Evolutionary conservation across 1,140 invertebrate species (phyloP).

Genomic region (Pissodes strobi): DNA sequence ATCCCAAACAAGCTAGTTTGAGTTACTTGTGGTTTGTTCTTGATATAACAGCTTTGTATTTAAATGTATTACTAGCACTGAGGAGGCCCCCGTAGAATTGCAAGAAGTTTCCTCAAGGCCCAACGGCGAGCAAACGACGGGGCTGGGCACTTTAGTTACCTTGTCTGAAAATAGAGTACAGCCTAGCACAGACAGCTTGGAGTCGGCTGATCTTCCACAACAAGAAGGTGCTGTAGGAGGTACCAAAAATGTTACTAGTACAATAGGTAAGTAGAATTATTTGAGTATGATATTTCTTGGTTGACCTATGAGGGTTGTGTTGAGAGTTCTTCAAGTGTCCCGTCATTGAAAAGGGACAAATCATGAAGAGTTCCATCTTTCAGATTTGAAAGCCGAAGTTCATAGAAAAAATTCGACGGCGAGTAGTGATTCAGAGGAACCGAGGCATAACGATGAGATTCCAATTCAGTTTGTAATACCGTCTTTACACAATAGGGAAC

Average conservation of each 20-base stretch:
- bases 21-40: too few relatives aligned
- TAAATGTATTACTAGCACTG: too few relatives aligned
- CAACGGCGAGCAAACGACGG: constrained; percentile 5
- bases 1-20: too few relatives aligned
- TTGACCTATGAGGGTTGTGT: neutral
- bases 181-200: constrained; percentile 59
- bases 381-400: constrained; percentile 89
- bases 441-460: neutral
- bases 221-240: constrained; percentile 49
- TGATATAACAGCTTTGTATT: too few relatives aligned
- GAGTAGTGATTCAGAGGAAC: constrained; percentile 63
- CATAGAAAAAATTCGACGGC: constrained; percentile 90
- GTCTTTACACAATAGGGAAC: neutral
- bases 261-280: constrained; percentile 65
- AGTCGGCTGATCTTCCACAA: constrained; percentile 66
- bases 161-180: constrained; percentile 35
- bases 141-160: constrained; percentile 13
- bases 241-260: constrained; percentile 60
- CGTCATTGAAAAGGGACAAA: too few relatives aligned
- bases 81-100: constrained; percentile 81
- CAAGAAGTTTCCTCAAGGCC: constrained; percentile 57
- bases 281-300: too few relatives aligned
- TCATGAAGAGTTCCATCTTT: too few relatives aligned
- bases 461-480: neutral
- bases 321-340: too few relatives aligned